Base-by-base conservation (phyloP, 2,797 vertebrate species). In the Remorina albescens region DNA sequence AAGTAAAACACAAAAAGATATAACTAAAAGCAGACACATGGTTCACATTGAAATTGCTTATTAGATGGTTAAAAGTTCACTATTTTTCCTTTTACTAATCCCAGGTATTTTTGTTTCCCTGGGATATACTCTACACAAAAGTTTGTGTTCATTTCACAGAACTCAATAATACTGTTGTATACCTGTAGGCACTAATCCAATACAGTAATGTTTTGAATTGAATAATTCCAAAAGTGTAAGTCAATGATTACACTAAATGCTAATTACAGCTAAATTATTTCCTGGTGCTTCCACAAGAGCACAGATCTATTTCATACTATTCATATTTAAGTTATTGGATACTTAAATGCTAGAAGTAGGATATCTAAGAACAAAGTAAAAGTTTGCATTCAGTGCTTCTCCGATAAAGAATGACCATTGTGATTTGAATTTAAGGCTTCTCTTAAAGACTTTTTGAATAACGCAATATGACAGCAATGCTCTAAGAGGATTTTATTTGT, bases 401-500 rank as follows among this genome's bases (percentile, higher is more conserved):
- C 26, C 42, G 21, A 28, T 21, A 51, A 39, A 1, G 37, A 28
- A 26, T 42, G 16, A 37, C 47, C 42, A 6, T 26, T 39, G 23
- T 34, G n/a, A 60, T 54, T n/a, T 54, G 26, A 4, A 56, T 21
- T 25, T 26, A 32, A 36, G 11, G 6, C 42, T 19, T n/a, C 32
- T 67, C 23, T 50, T 41, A 47, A 6, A 55, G 50, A 50, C 23
- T 37, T 76, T 41, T 39, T 69, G 23, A 41, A 34, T 37, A 18
- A 61, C 39, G 9, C 39, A 41, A 58, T 44, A n/a, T n/a, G 19
- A 57, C 9, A 71, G 41, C 42, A 37, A 2, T 42, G 59, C 10
- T 55, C 25, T 25, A 21, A 9, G 23, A 18, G 46, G 16, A 41
- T 68, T 44, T 39, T 39, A 70, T 66, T 69, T 37, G 42, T 68